phyloP scores from a whole-genome alignment of 37 sponge, comb jelly and placozoan species.

The Cliona cf. orientalis region DNA sequence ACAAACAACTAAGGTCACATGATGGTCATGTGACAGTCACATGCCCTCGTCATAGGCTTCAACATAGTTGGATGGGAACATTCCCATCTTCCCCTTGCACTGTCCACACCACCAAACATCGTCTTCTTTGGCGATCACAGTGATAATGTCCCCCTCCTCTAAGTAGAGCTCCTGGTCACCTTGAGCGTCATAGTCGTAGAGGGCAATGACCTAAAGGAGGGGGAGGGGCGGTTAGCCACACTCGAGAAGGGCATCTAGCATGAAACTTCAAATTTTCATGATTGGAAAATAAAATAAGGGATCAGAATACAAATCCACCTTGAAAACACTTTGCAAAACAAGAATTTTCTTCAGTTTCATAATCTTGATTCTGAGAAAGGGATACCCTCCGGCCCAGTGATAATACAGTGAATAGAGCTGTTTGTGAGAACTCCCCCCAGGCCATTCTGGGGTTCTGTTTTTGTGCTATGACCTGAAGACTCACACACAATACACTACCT shows the following conservation, averaged over 20 bases:
- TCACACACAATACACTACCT: no score
- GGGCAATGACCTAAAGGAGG: conserved; percentile 56
- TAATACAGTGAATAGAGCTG: no score
- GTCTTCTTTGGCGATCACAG: conserved; percentile 78
- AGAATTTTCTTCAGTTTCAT: no score
- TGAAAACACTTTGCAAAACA: conserved; percentile 1
- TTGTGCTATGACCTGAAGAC: no score
- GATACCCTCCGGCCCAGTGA: no score
- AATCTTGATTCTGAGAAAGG: no score
- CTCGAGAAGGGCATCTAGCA: neutral
- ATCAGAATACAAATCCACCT: neutral
- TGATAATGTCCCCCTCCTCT: conserved; percentile 82
- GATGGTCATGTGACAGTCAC: no score
- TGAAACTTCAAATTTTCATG: no score
- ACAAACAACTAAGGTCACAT: no score
- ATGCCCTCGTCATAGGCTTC: conserved; percentile 32
- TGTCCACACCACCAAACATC: conserved; percentile 91
- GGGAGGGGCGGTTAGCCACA: neutral
- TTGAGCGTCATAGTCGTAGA: conserved; percentile 87
- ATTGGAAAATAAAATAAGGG: neutral
- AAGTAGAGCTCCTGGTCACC: conserved; percentile 84
- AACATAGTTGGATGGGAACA: conserved; percentile 68
- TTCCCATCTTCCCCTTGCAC: conserved; percentile 40
- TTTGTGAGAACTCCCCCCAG: no score
- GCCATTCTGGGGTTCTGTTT: no score